A percentile compares a stretch with the other conserved stretches of the same genome.
Conservation (phyloP, 2,113 vertebrate species). For the Bos taurus region ARS-UCD2.0 NC_037328.1:156421001-156421500, state of each 20-base stretch:
- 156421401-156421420: not conserved
- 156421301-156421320: not conserved
- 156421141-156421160: not conserved
- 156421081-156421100: not conserved
- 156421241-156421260: not conserved
- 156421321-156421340: not conserved
- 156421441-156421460: not conserved
- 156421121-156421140: not conserved
- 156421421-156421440: not conserved
- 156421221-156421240: not conserved
- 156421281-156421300: not conserved
- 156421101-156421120: not conserved
- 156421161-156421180: not conserved
- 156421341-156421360: not conserved
- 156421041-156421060: not conserved
- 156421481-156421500: not conserved
- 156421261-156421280: not conserved
- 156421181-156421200: not conserved
- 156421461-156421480: not conserved
- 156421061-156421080: not conserved
- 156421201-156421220: not conserved
- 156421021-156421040: not conserved
- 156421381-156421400: not conserved
- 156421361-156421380: not conserved
- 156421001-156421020: not conserved